phyloP scores from a whole-genome alignment of 2,113 vertebrate species.

The Phaethornis superciliosus region DNA sequence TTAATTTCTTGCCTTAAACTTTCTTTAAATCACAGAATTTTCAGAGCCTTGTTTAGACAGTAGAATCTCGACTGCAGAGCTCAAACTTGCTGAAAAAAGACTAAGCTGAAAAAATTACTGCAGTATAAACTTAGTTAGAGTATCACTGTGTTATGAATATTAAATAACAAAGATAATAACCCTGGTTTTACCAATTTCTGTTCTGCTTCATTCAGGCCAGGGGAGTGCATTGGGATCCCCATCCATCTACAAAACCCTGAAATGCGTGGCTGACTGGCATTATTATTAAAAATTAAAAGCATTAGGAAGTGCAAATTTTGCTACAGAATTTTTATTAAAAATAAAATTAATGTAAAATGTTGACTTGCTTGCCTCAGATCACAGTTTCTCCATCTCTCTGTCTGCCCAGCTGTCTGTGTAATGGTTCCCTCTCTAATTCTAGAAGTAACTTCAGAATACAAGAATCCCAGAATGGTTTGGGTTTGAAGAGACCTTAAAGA shows the following conservation, averaged over 20 bases:
- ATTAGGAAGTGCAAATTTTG: background rate
- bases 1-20: background rate
- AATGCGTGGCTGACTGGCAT: background rate
- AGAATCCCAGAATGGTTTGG: no score
- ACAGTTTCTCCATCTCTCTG: background rate
- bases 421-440: background rate
- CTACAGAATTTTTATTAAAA: background rate
- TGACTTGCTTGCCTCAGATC: background rate
- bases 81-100: background rate
- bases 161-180: slow-evolving; percentile 42
- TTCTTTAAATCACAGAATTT: background rate
- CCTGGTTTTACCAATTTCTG: slow-evolving; percentile 6
- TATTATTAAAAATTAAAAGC: slow-evolving; percentile 8
- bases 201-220: slow-evolving; percentile 32
- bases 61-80: background rate
- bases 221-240: background rate
- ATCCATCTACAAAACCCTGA: slow-evolving; percentile 21
- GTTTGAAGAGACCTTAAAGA: no score
- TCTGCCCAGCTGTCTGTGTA: background rate
- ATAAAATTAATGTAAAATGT: background rate
- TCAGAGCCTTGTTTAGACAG: background rate
- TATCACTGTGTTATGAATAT: background rate
- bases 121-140: background rate
- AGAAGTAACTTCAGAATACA: background rate
- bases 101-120: background rate